These are phyloP conservation scores for Pituophis catenifer DNA, from an alignment of 2,113 vertebrate genomes.

Conservation along the genomic window DNA sequence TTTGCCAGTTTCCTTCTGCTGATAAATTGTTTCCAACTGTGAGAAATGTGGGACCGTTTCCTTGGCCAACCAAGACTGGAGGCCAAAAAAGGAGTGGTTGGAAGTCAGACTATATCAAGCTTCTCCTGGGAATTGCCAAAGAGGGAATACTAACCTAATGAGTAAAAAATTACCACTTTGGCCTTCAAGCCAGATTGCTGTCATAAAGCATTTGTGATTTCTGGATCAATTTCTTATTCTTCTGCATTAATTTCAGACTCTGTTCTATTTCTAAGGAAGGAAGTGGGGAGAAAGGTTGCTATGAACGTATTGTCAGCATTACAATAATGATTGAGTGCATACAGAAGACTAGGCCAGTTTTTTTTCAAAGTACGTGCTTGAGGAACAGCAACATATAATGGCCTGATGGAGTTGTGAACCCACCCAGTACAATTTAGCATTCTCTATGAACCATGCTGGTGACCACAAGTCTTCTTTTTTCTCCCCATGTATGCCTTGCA, in stretches of 20 bases:
- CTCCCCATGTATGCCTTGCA: neutral
- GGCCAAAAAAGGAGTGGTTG: neutral
- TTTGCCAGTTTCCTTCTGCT: slow-evolving; percentile 12
- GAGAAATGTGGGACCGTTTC: neutral
- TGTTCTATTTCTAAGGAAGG: neutral
- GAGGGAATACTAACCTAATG: neutral
- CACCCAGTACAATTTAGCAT: neutral
- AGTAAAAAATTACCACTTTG: neutral
- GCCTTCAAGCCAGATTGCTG: neutral
- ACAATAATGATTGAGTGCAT: neutral
- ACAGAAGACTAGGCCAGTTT: neutral
- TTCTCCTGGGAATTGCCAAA: neutral
- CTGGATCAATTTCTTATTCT: neutral
- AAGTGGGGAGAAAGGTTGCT: neutral
- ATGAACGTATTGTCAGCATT: neutral
- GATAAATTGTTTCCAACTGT: slow-evolving; percentile 9
- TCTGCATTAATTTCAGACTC: neutral
- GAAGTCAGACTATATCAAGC: neutral
- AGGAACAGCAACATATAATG: neutral
- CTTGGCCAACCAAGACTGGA: neutral
- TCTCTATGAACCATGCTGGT: neutral
- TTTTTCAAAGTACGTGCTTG: neutral
- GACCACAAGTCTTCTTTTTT: neutral
- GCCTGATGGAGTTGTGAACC: neutral
- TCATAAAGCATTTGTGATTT: neutral